Percentiles rank a stretch among this genome's conserved stretches.
phyloP scores from a whole-genome alignment of 2,888 invertebrate species.

The Drosophila affinis region DNA sequence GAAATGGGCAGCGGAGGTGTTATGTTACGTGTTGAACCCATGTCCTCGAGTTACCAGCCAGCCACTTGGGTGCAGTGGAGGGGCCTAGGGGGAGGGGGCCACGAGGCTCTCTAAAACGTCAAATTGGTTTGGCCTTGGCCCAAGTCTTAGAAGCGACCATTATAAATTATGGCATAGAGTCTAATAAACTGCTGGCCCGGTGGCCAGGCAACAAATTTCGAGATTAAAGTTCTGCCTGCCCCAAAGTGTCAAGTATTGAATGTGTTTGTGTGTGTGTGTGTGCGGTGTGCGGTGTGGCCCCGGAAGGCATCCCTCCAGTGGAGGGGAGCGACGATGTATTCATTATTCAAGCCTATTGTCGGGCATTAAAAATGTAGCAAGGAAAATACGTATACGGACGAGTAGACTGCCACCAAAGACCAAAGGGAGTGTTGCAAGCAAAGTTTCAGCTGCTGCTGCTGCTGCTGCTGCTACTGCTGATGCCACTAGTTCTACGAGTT shows the following conservation, averaged over 20 bases:
- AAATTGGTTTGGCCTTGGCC: constrained; percentile 52
- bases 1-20: constrained; percentile 39
- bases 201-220: constrained; percentile 31
- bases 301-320: constrained; percentile 28
- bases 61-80: constrained; percentile 5
- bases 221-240: constrained; percentile 41
- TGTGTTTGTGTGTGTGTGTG: constrained; percentile 5
- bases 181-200: constrained; percentile 55
- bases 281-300: constrained; percentile 27
- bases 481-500: constrained; percentile 4
- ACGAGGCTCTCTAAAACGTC: constrained; percentile 50
- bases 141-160: constrained; percentile 40
- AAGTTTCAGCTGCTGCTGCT: constrained; percentile 47
- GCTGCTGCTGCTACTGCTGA: neutral
- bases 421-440: constrained; percentile 57
- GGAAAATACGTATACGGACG: constrained; percentile 12
- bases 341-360: constrained; percentile 73
- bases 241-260: constrained; percentile 63
- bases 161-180: constrained; percentile 72
- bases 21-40: constrained; percentile 39
- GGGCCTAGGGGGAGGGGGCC: constrained; percentile 8
- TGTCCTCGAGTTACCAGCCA: constrained; percentile 29
- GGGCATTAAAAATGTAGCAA: constrained; percentile 66
- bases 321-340: constrained; percentile 47
- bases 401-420: constrained; percentile 19